Evolutionary conservation across 53 echinoderm and acorn worm genomes (phyloP).

Genomic region (Antedon mediterranea): DNA sequence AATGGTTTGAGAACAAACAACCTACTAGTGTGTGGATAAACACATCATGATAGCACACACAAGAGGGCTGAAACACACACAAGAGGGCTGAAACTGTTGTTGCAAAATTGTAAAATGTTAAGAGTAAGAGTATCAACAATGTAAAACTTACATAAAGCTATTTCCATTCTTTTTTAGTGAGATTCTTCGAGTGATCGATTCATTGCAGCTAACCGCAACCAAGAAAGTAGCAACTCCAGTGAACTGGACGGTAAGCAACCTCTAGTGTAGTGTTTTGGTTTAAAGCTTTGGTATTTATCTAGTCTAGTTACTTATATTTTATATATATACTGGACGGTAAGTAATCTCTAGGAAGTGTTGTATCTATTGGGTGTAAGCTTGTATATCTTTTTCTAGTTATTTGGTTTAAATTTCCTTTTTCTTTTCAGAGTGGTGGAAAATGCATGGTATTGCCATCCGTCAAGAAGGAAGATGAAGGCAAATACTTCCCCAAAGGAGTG

Average conservation of each 20-base stretch:
- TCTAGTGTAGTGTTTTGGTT: no score
- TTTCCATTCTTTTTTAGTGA: constrained; percentile 41
- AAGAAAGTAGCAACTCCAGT: constrained; percentile 95
- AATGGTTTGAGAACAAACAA: no score
- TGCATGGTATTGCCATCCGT: constrained; percentile 87
- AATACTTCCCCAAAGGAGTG: constrained; percentile 66
- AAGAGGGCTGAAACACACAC: no score
- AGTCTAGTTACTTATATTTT: no score
- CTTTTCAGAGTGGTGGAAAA: constrained; percentile 36
- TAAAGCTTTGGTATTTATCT: no score
- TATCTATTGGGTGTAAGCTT: background rate
- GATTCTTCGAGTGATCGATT: constrained; percentile 80
- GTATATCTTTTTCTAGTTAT: background rate
- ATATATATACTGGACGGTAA: no score
- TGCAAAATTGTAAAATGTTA: no score
- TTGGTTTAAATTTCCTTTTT: background rate
- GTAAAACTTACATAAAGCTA: background rate
- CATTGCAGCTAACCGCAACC: constrained; percentile 75
- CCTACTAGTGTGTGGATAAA: no score
- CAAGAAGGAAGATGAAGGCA: constrained; percentile 45
- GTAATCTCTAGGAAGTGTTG: background rate
- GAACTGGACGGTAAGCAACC: constrained; percentile 61
- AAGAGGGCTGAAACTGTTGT: no score
- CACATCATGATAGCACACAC: no score
- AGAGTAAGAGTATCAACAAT: no score